Evolutionary conservation across 2,888 invertebrate genomes (phyloP).

Genomic region (Laothoe populi): DNA sequence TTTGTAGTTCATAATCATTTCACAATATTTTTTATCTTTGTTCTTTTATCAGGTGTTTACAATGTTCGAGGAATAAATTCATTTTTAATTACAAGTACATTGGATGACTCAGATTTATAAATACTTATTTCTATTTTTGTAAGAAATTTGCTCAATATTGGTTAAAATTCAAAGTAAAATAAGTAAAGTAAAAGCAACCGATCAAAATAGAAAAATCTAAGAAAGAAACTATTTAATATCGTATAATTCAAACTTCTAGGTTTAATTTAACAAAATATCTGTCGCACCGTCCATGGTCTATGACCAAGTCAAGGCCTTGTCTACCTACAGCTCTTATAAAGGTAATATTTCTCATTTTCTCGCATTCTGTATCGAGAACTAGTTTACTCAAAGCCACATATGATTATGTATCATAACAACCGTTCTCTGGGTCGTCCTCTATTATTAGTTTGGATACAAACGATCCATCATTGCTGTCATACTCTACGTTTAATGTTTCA

Average conservation of each 20-base stretch:
- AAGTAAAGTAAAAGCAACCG: too few species aligned
- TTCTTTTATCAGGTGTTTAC: constrained; percentile 9
- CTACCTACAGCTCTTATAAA: constrained; percentile 7
- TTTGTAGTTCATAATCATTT: constrained; percentile 15
- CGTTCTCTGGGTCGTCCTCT: constrained; percentile 11
- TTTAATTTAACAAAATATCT: too few species aligned
- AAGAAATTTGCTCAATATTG: background rate
- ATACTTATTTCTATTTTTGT: background rate
- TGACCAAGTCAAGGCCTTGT: too few species aligned
- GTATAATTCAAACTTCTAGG: too few species aligned
- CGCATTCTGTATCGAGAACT: constrained; percentile 10
- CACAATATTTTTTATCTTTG: constrained; percentile 7
- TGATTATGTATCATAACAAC: constrained; percentile 20
- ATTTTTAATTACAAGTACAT: background rate
- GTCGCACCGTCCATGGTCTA: too few species aligned
- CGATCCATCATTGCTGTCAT: constrained; percentile 52
- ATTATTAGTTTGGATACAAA: constrained; percentile 24
- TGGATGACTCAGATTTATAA: background rate
- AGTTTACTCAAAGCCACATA: constrained; percentile 19
- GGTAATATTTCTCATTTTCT: constrained; percentile 8
- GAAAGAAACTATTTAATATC: too few species aligned
- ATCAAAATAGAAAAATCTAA: too few species aligned
- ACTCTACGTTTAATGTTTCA: constrained; percentile 44
- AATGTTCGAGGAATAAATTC: background rate
- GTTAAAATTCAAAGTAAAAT: background rate